A percentile compares a stretch with the other conserved stretches of the same genome.
These are phyloP conservation scores for Pherbina coryleti DNA, from an alignment of 2,888 invertebrate species.

Conservation along the genomic window DNA sequence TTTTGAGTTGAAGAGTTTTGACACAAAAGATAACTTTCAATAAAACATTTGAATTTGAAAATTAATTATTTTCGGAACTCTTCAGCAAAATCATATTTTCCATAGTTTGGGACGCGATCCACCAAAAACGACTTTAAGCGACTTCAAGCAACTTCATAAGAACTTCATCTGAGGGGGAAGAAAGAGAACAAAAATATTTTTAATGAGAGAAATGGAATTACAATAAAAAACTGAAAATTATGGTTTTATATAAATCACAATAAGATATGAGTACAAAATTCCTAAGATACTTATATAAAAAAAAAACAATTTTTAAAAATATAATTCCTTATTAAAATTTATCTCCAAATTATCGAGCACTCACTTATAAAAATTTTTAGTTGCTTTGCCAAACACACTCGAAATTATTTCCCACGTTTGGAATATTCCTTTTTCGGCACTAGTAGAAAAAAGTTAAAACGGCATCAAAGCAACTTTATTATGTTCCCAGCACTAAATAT, in stretches of 20 bases:
- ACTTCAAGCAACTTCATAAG: too few relatives aligned
- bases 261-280: too few relatives aligned
- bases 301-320: too few relatives aligned
- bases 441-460: not conserved
- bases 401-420: conserved; percentile 1
- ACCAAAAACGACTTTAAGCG: too few relatives aligned
- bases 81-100: not conserved
- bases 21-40: not conserved
- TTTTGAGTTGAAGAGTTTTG: not conserved
- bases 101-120: not conserved
- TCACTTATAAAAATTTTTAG: not conserved
- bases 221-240: too few relatives aligned
- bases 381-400: not conserved
- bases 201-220: too few relatives aligned
- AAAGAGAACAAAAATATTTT: not conserved
- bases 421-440: not conserved
- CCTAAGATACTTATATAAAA: too few relatives aligned
- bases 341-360: not conserved
- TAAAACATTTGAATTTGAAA: not conserved
- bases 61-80: not conserved
- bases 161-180: not conserved
- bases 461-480: not conserved
- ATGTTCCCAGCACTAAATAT: too few relatives aligned
- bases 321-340: too few relatives aligned
- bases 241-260: too few relatives aligned